Conservation (phyloP, 2,888 invertebrate species). For the Lasioglossum zephyrum region DNA sequence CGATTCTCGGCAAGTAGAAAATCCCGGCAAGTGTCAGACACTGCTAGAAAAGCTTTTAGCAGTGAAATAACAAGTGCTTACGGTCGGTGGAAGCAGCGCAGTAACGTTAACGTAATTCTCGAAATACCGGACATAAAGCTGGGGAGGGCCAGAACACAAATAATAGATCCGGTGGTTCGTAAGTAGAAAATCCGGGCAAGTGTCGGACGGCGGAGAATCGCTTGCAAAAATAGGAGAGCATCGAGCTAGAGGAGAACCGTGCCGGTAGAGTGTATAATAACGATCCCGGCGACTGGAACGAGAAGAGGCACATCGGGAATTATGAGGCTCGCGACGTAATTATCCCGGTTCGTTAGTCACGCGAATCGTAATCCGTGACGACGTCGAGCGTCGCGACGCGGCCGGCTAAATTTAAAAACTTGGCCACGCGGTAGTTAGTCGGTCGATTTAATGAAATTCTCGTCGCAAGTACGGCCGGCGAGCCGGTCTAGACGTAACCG, state of each 20-base stretch:
- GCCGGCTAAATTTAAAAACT: constrained; percentile 72
- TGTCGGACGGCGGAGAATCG: neutral
- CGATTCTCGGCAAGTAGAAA: neutral
- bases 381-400: constrained; percentile 1
- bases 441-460: constrained; percentile 78
- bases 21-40: neutral
- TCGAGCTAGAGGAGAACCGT: neutral
- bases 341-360: constrained; percentile 42
- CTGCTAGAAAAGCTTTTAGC: neutral
- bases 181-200: neutral
- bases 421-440: constrained; percentile 74
- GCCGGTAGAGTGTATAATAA: neutral
- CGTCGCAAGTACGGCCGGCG: constrained; percentile 62
- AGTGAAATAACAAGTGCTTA: constrained; percentile 6
- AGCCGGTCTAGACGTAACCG: constrained; percentile 58
- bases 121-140: neutral
- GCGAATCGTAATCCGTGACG: constrained; percentile 33
- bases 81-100: neutral
- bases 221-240: neutral
- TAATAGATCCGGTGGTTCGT: neutral
- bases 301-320: constrained; percentile 17
- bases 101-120: neutral
- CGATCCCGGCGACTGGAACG: neutral
- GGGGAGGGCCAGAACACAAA: neutral
- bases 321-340: constrained; percentile 33